Evolutionary conservation across 2,888 invertebrate species (phyloP), one percentile per base, ranked within the genome.

Genomic region (Acleris cristana): DNA sequence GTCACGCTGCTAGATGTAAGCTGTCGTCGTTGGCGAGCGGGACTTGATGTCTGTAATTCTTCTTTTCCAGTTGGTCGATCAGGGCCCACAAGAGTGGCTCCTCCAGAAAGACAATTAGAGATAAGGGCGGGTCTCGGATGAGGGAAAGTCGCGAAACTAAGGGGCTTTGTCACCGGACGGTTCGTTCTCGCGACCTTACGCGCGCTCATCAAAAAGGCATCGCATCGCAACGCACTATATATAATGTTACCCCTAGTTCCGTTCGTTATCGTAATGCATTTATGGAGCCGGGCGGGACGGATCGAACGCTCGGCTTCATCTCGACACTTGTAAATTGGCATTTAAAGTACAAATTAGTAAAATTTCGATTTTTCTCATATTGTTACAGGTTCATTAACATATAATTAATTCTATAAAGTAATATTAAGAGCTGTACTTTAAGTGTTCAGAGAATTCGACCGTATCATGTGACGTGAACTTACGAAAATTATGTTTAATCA

Each of bases 1-100:
- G 84, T 83, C 84, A 88, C 90, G 90, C 87, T 85, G 88, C 87
- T 87, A 84, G 73, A 83, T 81, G 79, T 79, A 78, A 78, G 79
- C 81, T 78, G 76, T 16, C 40, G 78, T 76, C 72, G 71, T 81
- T 87, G 90, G 89, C 90, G 89, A 90, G 86, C 86, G 90, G 90
- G 91, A 90, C 89, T 91, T 86, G 87, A 92, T 90, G 89, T 89
- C 91, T 92, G 89, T 83, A 82, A 81, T 92, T 92, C 90, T 92
- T 92, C 91, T 92, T 92, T 92, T 92, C 88, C 92, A 92, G 92
- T 89, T 92, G 92, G 92, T 92, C 90, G 92, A 92, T 91, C 92
- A 92, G 92, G 92, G 91, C 86, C 90, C 90, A 88, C 91, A 92
- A 91, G 92, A 92, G 90, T 92, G 92, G 92, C 92, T 92, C 86